Percentiles rank a stretch among this genome's conserved stretches.
Conservation (phyloP, 1,140 invertebrate species). For the Eueides isabella region DNA sequence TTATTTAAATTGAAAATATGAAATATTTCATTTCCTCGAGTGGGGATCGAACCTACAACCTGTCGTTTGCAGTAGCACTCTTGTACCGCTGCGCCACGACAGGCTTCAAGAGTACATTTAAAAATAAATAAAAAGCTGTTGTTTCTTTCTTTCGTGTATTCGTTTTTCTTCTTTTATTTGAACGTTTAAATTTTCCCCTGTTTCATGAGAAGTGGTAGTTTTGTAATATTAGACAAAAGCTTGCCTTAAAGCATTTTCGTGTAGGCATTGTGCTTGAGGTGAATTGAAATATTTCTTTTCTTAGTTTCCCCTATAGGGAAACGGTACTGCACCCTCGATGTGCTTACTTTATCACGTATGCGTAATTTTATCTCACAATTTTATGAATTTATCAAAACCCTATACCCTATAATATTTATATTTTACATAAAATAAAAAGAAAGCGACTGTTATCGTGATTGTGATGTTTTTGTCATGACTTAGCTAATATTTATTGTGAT, state of each 20-base stretch:
- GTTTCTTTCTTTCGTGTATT: neutral
- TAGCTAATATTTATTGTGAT: too few relatives aligned
- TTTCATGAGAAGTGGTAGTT: conserved; percentile 21
- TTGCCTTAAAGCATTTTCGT: conserved; percentile 43
- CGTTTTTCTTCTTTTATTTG: conserved; percentile 12
- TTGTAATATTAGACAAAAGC: conserved; percentile 36
- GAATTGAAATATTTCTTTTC: conserved; percentile 38
- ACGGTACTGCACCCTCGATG: conserved; percentile 30
- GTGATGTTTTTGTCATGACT: too few relatives aligned
- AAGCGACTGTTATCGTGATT: neutral
- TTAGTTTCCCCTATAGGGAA: conserved; percentile 27
- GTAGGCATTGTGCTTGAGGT: conserved; percentile 37
- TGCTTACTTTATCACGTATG: conserved; percentile 35
- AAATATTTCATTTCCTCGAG: too few relatives aligned
- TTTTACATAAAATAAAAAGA: neutral
- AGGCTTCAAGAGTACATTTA: neutral
- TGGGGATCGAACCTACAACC: too few relatives aligned
- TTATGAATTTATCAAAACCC: conserved; percentile 21
- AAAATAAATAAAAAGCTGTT: neutral
- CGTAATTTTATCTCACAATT: conserved; percentile 25
- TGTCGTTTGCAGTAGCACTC: too few relatives aligned
- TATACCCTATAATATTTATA: neutral
- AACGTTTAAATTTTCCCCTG: conserved; percentile 14
- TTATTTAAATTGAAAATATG: too few relatives aligned
- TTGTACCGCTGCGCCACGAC: too few relatives aligned